A percentile compares a stretch with the other conserved stretches of the same genome.
phyloP scores from a whole-genome alignment of 2,888 invertebrate genomes.

The Parnassius smintheus region DNA sequence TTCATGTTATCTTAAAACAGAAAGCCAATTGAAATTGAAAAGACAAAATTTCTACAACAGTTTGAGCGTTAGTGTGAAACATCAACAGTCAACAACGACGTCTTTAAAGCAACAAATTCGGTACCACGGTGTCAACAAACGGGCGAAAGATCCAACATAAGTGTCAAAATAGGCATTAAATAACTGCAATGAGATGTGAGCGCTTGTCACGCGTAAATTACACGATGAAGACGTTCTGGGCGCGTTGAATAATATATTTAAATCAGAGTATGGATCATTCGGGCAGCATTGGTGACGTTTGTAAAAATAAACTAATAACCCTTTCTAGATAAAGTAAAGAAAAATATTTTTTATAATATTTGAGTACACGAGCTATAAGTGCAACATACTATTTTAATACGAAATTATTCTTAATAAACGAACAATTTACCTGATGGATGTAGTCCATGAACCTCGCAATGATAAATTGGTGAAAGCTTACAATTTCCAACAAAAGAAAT shows the following conservation, averaged over 20 bases:
- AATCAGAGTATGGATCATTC: constrained; percentile 74
- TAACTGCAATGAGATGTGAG: constrained; percentile 70
- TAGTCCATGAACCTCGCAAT: too few species aligned
- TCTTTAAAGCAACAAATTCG: constrained; percentile 54
- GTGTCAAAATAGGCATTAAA: constrained; percentile 76
- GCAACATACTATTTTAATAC: too few species aligned
- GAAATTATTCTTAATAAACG: too few species aligned
- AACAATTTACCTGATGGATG: too few species aligned
- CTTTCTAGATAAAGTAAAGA: neutral
- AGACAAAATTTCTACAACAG: too few species aligned
- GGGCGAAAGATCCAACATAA: constrained; percentile 59
- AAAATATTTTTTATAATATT: too few species aligned
- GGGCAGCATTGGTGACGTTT: constrained; percentile 51
- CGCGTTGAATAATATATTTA: constrained; percentile 63
- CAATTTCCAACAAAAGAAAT: too few species aligned
- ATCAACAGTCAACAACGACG: constrained; percentile 21
- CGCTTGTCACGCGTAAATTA: constrained; percentile 75
- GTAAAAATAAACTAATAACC: neutral
- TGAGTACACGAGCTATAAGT: too few species aligned
- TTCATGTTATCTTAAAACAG: too few species aligned
- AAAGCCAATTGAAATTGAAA: too few species aligned
- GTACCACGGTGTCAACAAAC: constrained; percentile 62
- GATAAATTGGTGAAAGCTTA: too few species aligned
- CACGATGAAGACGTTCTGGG: constrained; percentile 56
- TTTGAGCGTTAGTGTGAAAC: constrained; percentile 24